Evolutionary conservation across 2,888 invertebrate species (phyloP), one percentile per base, ranked within the genome.

Genomic region (Phalangium opilio): DNA sequence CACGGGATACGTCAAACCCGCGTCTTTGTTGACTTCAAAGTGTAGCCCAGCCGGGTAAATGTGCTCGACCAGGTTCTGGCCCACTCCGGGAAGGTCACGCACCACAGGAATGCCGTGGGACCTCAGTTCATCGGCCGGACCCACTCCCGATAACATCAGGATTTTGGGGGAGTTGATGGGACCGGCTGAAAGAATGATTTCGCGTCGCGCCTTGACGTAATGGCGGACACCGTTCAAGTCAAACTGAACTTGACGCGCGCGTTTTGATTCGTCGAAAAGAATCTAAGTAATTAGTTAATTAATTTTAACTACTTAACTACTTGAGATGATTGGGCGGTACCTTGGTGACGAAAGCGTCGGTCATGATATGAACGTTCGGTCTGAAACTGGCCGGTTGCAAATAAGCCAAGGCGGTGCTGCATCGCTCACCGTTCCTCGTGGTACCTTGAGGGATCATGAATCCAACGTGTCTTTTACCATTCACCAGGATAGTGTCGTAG

Each of bases 141-240:
- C 89, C 8, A 93, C 75, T 0, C 93, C 95, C 7, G 89, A 89
- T 0, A 96, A 66, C 87, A 93, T 87, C 36, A 96, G 67, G 1
- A 96, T 62, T 63, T 96, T 93, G 0, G 96, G 87, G 0, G 91
- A 83, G 63, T 91, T 91, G 0, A 98, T 75, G 0, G 91, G 75
- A 0, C 96, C 95, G 0, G 82, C 89, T 1, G 86, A 84, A 2
- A 95, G 62, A 41, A 95, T 82, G 0, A 95, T 81, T 65, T 90
- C 90, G 63, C 82, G 86, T 34, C 73, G 74, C 0, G 87, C 85
- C 47, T 78, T 68, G 2, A 85, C 76, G 42, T 80, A 73, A 58
- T 79, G 76, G 1, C 80, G 61, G 65, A 78, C 77, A 41, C 78
- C 78, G 44, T 81, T 77, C 41, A 81, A 73, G 2, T 81, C 67